A percentile compares a stretch with the other conserved stretches of the same genome.
Conservation (phyloP, 37 sponge, comb jelly and placozoan genomes). For the Theonella swinhoei region DNA sequence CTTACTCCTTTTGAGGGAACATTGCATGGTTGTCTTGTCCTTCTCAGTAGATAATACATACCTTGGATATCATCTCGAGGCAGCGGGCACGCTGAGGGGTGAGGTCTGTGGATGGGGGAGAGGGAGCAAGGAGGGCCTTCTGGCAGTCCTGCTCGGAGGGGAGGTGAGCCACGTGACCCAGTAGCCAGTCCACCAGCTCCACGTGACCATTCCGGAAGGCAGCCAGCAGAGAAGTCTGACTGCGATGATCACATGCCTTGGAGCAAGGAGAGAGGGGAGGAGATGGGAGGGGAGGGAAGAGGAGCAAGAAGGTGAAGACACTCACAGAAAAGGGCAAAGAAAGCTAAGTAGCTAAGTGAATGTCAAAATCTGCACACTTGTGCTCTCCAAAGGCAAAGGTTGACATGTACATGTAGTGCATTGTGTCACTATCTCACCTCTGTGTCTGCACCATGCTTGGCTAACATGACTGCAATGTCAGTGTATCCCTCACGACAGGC, state of each 20-base stretch:
- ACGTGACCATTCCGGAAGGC: slow-evolving; percentile 90
- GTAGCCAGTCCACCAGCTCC: slow-evolving; percentile 97
- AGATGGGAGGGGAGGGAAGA: background rate
- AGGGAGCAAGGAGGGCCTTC: slow-evolving; percentile 91
- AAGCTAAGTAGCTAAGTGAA: too few relatives aligned
- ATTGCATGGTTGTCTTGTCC: too few relatives aligned
- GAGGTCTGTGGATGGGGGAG: slow-evolving; percentile 73
- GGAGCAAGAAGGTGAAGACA: background rate
- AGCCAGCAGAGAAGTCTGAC: slow-evolving; percentile 86
- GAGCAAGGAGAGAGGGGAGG: background rate
- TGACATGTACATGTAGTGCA: too few relatives aligned
- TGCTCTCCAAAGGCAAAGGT: background rate
- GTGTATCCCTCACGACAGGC: slow-evolving; percentile 89
- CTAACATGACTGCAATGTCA: slow-evolving; percentile 79
- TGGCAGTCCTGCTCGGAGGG: slow-evolving; percentile 96
- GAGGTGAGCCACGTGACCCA: slow-evolving; percentile 85
- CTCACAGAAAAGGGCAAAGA: background rate
- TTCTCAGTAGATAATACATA: slow-evolving; percentile 4
- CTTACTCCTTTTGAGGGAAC: too few relatives aligned
- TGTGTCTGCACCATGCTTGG: slow-evolving; percentile 74
- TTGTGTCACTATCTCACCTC: too few relatives aligned
- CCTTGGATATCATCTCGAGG: slow-evolving; percentile 94
- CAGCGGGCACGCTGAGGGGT: slow-evolving; percentile 83
- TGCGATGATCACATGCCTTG: slow-evolving; percentile 82
- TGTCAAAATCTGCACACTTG: too few relatives aligned